Evolutionary conservation across 2,888 invertebrate species (phyloP), one percentile per base, ranked within the genome.

Genomic region (Morpho deidamia): DNA sequence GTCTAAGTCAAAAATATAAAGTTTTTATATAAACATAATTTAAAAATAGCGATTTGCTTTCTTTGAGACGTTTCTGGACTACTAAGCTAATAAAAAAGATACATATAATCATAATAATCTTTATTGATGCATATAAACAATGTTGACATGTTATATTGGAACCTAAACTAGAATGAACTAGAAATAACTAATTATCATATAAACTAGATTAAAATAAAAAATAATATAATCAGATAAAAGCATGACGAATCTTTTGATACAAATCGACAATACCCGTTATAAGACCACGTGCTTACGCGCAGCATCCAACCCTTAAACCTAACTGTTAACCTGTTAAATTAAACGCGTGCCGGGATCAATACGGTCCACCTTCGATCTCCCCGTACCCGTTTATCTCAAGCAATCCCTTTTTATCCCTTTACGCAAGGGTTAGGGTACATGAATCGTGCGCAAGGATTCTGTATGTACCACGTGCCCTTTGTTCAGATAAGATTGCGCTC

Each of bases 381-480:
- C 72, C 72, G 71, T 66, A 48, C 51, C 71, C 72, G 70, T 81
- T 81, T 78, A 82, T 84, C 85, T 81, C 71, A 56, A 66, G 62
- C 67, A 78, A 81, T 80, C 79, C 80, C 78, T 78, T 76, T 78
- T 76, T 76, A 81, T 80, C 81, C 81, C 78, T 76, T 78, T 68
- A 64, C 66, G 67, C 61, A 66, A 66, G 76, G 76, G 74, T 72
- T 74, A 84, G 83, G 81, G 81, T 81, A 77, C 70, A 74, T 71
- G 80, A 83, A 83, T 83, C 83, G 74, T 82, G 81, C 81, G 81
- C 83, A 82, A 70, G 78, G 86, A 87, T 83, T 86, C 86, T 85
- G 86, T 79, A 71, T 69, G 71, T 73, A 79, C 78, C 86, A 77
- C 85, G 84, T 80, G 86, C 76, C 72, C 66, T 76, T 87, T 86